Evolutionary conservation across 1,140 invertebrate species (phyloP), one percentile per base, ranked within the genome.

Genomic region (Drosophila santomea): DNA sequence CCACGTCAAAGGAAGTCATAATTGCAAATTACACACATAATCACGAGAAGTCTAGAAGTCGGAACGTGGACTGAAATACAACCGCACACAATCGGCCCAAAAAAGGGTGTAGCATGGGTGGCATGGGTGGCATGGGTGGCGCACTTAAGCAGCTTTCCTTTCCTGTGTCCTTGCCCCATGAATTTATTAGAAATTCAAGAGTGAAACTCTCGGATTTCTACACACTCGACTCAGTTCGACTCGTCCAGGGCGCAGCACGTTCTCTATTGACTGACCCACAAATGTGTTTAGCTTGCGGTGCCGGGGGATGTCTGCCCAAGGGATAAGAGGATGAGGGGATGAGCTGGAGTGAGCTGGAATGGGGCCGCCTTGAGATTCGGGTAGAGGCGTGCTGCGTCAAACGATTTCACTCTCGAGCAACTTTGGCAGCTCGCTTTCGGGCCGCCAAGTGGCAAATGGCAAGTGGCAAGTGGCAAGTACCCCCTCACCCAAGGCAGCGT

Each of bases 101-200:
- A 67, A 38, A 25, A 56, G 20, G 39, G 48, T 28, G n/a, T 10
- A 43, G 35, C 4, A 12, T 38, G 28, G 28, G 36, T 14, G 35
- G 45, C 4, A 12, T 38, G 28, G 28, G 36, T 14, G 35, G 45
- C 20, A 8, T 23, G n/a, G 8, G 23, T 12, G 15, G 23, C 56
- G 47, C 57, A 15, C 57, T 48, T 48, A 59, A 28, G 62, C 20
- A 36, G 43, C 63, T 50, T 48, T 32, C 63, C n/a, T 14, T 11
- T 43, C 10, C 15, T 23, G 54, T 7, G 20, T 15, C 36, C 67
- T 20, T 48, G 41, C 17, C 60, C 81, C 64, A 74, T 86, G 74
- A 85, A 86, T 86, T 86, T 86, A 88, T 88, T 88, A 83, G 79
- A 86, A 86, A 88, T 76, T 88, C 83, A 83, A 79, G 83, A 88